Evolutionary conservation across 2,113 vertebrate genomes (phyloP).

Genomic region (Larimichthys polyactis): DNA sequence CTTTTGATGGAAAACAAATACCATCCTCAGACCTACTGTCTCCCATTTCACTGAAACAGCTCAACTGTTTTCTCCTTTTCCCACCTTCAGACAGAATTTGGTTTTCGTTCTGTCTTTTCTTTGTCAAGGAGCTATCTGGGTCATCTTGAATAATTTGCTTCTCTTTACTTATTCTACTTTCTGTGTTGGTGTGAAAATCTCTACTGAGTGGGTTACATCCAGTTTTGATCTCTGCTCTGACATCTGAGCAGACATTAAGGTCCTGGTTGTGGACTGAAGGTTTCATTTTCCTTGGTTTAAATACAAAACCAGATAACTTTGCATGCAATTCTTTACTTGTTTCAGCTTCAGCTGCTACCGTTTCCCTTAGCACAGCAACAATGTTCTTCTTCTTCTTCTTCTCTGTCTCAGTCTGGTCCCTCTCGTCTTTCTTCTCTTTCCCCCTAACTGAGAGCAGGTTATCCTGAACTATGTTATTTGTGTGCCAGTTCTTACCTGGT

Average conservation of each 20-base stretch:
- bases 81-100: constrained; percentile 21
- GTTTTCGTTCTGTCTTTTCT: neutral
- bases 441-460: neutral
- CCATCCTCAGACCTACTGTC: neutral
- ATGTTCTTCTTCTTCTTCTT: neutral
- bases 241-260: neutral
- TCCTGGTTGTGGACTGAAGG: neutral
- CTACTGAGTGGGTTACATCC: neutral
- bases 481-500: constrained; percentile 6
- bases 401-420: neutral
- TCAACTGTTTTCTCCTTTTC: constrained; percentile 23
- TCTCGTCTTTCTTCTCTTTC: neutral
- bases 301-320: constrained; percentile 75
- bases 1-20: neutral
- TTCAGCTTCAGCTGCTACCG: constrained; percentile 2
- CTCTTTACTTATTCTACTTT: neutral
- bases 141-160: neutral
- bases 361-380: neutral
- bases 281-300: constrained; percentile 67
- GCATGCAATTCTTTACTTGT: constrained; percentile 20
- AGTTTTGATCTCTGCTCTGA: neutral
- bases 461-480: neutral
- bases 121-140: neutral
- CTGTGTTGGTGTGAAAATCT: neutral
- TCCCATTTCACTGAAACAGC: neutral